phyloP scores from a whole-genome alignment of 2,888 invertebrate species.

The Cerastis rubricosa region DNA sequence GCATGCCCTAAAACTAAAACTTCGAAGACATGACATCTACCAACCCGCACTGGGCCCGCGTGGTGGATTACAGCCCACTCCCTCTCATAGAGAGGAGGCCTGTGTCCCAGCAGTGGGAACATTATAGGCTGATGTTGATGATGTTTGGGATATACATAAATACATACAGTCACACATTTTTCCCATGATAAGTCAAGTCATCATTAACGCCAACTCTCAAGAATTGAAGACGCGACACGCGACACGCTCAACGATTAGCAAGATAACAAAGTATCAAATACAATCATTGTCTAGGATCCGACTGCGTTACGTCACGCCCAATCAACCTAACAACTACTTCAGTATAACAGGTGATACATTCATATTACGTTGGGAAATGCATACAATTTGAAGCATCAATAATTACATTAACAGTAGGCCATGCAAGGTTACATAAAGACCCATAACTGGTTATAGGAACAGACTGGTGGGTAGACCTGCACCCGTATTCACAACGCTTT shows the following conservation, averaged over 20 bases:
- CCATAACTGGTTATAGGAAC: background rate
- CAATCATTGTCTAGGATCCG: conserved; percentile 12
- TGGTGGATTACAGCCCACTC: too few species aligned
- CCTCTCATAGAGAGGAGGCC: too few species aligned
- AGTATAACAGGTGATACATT: conserved; percentile 11
- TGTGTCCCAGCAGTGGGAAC: too few species aligned
- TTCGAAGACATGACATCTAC: too few species aligned
- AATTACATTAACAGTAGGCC: background rate
- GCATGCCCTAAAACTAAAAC: too few species aligned
- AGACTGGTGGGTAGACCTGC: background rate
- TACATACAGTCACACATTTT: too few species aligned
- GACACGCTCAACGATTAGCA: background rate
- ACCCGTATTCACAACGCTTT: too few species aligned
- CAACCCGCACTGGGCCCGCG: too few species aligned
- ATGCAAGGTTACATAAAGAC: background rate
- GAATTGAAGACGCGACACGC: conserved; percentile 8
- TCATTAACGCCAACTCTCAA: background rate
- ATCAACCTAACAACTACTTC: conserved; percentile 4
- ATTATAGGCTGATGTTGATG: too few species aligned
- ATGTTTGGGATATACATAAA: too few species aligned
- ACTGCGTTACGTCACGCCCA: background rate
- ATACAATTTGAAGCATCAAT: background rate
- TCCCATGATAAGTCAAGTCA: background rate
- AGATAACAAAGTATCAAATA: conserved; percentile 13
- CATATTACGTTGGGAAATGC: background rate